Evolutionary conservation across 2,113 vertebrate species (phyloP).

Genomic region (Tachysurus vachellii): DNA sequence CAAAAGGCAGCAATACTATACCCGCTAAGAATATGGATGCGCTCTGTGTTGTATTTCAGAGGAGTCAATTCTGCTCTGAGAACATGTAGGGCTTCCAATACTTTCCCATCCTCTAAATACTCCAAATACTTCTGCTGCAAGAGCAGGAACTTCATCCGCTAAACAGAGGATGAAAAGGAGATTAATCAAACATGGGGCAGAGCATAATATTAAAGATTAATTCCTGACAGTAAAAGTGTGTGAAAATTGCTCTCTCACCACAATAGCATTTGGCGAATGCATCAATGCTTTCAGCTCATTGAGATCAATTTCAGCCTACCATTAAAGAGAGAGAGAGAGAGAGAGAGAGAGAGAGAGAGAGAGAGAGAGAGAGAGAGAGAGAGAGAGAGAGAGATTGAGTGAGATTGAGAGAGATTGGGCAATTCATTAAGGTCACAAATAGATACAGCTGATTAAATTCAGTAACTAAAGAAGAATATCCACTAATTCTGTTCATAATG

Average conservation of each 20-base stretch:
- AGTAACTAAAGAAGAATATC: background rate
- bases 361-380: too few relatives aligned
- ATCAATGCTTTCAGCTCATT: constrained; percentile 97
- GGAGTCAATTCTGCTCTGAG: constrained; percentile 92
- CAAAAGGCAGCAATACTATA: constrained; percentile 61
- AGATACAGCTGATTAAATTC: background rate
- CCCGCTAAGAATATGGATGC: constrained; percentile 95
- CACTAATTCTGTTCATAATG: background rate
- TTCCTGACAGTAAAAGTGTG: background rate
- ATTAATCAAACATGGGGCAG: background rate
- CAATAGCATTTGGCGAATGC: constrained; percentile 94
- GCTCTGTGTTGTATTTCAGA: constrained; percentile 94
- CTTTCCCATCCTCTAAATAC: constrained; percentile 95
- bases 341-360: background rate
- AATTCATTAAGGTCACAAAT: background rate
- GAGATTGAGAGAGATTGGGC: background rate
- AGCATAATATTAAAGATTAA: background rate
- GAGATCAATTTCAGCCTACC: constrained; percentile 95
- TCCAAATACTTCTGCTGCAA: constrained; percentile 99
- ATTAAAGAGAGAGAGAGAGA: constrained; percentile 56
- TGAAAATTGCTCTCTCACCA: constrained; percentile 81
- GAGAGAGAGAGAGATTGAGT: too few relatives aligned
- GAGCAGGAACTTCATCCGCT: constrained; percentile 98
- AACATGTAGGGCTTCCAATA: constrained; percentile 94
- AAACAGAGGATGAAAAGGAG: constrained; percentile 51